Conservation (phyloP, 2,113 vertebrate species). For the Elanoides forficatus region DNA sequence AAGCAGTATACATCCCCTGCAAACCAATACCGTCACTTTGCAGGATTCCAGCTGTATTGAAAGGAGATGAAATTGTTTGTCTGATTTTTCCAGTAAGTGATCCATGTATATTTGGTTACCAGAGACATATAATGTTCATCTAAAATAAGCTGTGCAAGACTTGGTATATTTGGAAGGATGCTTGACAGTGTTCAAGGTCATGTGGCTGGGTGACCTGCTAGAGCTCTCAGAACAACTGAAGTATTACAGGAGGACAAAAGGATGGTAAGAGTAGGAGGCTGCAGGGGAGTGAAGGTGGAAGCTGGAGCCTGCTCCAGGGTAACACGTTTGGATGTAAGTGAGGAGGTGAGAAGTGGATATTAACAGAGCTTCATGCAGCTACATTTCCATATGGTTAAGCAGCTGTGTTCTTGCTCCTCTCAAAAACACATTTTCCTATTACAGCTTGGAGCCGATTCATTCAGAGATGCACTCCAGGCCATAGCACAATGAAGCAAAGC, state of each 20-base stretch:
- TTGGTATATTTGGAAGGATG: not conserved
- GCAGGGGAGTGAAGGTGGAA: not conserved
- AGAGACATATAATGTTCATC: not conserved
- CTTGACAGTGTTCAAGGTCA: not conserved
- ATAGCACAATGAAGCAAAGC: not conserved
- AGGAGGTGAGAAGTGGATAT: slow-evolving; percentile 6
- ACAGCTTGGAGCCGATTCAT: not conserved
- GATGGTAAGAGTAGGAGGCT: not conserved
- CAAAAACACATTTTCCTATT: not conserved
- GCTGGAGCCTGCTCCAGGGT: not conserved
- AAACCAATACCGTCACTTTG: not conserved
- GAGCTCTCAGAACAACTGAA: not conserved
- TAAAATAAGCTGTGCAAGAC: not conserved
- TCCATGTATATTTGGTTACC: not conserved
- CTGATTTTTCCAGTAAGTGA: not conserved
- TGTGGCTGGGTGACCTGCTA: not conserved
- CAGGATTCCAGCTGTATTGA: not conserved
- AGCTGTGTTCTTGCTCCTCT: slow-evolving; percentile 13
- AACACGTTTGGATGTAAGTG: not conserved
- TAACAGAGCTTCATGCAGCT: not conserved
- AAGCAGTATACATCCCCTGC: not conserved
- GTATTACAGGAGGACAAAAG: not conserved
- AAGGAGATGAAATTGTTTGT: not conserved
- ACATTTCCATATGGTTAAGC: slow-evolving; percentile 26
- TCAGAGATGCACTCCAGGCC: not conserved